Evolutionary conservation across 2,888 invertebrate genomes (phyloP), one percentile per base, ranked within the genome.

Genomic region (Eupithecia tripunctaria): DNA sequence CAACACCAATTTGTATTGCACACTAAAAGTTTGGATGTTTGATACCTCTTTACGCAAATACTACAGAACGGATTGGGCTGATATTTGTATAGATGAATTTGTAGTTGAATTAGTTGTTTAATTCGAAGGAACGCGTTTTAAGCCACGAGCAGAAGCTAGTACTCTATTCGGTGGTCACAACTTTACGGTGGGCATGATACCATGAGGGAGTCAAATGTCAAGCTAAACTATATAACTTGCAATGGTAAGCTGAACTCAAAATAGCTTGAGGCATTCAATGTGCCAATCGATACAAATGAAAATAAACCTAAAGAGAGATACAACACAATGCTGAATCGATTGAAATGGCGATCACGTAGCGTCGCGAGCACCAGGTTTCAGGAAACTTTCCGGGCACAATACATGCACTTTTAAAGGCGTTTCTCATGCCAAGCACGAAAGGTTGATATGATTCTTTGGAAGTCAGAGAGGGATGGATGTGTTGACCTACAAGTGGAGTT

Each of bases 341-440:
- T 66, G 27, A 32, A 56, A 74, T 64, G 66, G n/a, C 59, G 47
- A 64, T 59, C 71, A 74, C 74, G 74, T 74, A 70, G 25, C n/a
- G 18, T 27, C n/a, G 38, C 66, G 59, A 67, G 69, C 59, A 69
- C 67, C 59, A 66, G 47, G 74, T 59, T 67, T 60, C 32, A 72
- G 74, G 21, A 43, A 65, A 72, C 74, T 67, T n/a, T 47, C 67
- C 27, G 71, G 71, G 32, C 71, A 70, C 64, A 67, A 69, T 63
- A 69, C 60, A 71, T 72, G 43, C 71, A 68, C 64, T 65, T 64
- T 64, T 64, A 64, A 38, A 64, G 38, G 38, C 63, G n/a, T 29
- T 29, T 27, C 29, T 64, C 63, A 38, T 64, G 36, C 63, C 15
- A 12, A n/a, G 32, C 62, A 29, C 63, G 63, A 38, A 38, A 38